These are phyloP conservation scores for Atrichornis clamosus DNA, from an alignment of 2,113 vertebrate species.

Conservation along the genomic window DNA sequence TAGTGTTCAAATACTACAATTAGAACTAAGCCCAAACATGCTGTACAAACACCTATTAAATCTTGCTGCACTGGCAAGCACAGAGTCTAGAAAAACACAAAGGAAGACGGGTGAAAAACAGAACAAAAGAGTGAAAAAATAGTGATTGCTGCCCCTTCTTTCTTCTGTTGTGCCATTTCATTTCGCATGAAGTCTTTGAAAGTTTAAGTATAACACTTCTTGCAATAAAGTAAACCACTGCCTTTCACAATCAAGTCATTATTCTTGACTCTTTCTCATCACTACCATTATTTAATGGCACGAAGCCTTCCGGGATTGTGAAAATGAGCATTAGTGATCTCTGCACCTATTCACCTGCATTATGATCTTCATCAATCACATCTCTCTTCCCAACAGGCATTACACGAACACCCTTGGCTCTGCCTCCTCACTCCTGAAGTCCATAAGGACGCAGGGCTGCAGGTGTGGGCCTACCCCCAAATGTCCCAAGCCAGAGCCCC, in stretches of 20 bases:
- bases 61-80: not conserved
- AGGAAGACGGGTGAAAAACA: not conserved
- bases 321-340: not conserved
- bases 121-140: not conserved
- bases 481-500: accelerated
- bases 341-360: not conserved
- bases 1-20: not conserved
- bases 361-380: not conserved
- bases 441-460: not conserved
- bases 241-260: not conserved
- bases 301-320: not conserved
- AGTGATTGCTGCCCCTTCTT: not conserved
- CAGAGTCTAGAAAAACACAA: not conserved
- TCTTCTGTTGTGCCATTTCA: not conserved
- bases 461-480: not conserved
- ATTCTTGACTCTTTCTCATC: not conserved
- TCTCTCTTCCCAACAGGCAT: not conserved
- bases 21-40: not conserved
- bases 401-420: not conserved
- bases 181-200: not conserved
- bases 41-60: slow-evolving; percentile 15
- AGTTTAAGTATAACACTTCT: not conserved
- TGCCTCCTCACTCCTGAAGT: not conserved
- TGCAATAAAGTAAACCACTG: not conserved
- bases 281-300: not conserved